These are phyloP conservation scores for Lumbricus terrestris DNA, from an alignment of 2,888 invertebrate species.

Conservation along the genomic window DNA sequence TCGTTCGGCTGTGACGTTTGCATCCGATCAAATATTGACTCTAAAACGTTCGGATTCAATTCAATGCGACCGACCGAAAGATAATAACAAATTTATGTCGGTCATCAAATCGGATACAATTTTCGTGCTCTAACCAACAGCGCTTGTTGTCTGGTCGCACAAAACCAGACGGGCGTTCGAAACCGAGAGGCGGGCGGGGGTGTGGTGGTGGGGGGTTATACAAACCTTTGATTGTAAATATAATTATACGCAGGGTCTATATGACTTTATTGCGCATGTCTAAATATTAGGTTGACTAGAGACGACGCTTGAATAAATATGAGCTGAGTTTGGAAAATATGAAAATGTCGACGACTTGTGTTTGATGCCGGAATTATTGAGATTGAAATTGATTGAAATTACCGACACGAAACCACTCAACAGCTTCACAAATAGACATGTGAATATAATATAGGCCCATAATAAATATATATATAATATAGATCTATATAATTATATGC, in stretches of 20 bases:
- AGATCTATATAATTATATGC: neutral
- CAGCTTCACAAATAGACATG: neutral
- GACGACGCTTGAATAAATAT: neutral
- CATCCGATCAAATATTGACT: conserved; percentile 3
- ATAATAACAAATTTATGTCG: neutral
- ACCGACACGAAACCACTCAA: conserved; percentile 3
- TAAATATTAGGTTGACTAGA: neutral
- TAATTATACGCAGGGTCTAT: neutral
- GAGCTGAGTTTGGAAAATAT: neutral
- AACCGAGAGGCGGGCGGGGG: neutral
- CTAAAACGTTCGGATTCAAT: neutral
- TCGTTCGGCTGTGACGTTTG: neutral
- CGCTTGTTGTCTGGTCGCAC: neutral
- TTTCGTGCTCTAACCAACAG: neutral
- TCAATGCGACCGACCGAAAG: neutral
- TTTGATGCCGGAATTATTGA: neutral
- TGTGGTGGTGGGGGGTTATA: neutral
- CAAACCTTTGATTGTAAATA: neutral
- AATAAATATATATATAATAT: neutral
- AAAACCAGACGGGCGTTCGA: neutral
- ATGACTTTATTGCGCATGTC: neutral
- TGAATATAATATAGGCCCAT: neutral
- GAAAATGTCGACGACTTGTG: neutral
- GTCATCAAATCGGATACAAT: neutral
- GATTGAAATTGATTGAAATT: neutral